Conservation (phyloP, 2,888 invertebrate species). For the Drosophila multiciliata region DNA sequence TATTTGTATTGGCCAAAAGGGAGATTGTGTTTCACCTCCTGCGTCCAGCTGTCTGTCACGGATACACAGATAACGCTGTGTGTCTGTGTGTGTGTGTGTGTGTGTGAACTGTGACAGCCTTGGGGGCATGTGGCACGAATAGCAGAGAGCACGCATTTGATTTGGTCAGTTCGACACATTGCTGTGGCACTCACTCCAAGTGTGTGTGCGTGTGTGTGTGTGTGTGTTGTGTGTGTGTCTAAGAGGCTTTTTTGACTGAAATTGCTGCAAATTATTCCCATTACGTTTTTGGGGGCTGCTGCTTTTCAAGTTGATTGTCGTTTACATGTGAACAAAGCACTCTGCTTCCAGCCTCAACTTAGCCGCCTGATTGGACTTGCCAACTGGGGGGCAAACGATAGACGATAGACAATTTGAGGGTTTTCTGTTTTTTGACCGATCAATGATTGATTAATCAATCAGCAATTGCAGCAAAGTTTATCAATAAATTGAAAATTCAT, state of each 20-base stretch:
- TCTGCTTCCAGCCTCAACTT: constrained; percentile 27
- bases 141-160: constrained; percentile 64
- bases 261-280: constrained; percentile 81
- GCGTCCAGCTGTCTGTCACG: constrained; percentile 22
- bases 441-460: constrained; percentile 49
- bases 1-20: constrained; percentile 70
- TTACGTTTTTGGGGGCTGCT: constrained; percentile 73
- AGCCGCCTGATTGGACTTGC: constrained; percentile 52
- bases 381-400: constrained; percentile 9
- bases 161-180: constrained; percentile 70
- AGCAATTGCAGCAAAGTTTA: background rate
- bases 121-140: constrained; percentile 54
- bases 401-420: constrained; percentile 27
- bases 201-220: background rate
- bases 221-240: constrained; percentile 25
- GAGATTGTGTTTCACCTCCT: constrained; percentile 33
- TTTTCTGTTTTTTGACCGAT: constrained; percentile 6
- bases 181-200: constrained; percentile 33
- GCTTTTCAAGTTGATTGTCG: constrained; percentile 76
- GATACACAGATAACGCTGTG: constrained; percentile 61
- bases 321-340: constrained; percentile 69
- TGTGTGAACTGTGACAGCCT: constrained; percentile 77
- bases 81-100: constrained; percentile 59
- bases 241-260: constrained; percentile 65
- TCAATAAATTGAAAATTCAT: background rate